These are phyloP conservation scores for Dromococcyx pavoninus DNA, from an alignment of 2,797 vertebrate genomes.

Conservation along the genomic window DNA sequence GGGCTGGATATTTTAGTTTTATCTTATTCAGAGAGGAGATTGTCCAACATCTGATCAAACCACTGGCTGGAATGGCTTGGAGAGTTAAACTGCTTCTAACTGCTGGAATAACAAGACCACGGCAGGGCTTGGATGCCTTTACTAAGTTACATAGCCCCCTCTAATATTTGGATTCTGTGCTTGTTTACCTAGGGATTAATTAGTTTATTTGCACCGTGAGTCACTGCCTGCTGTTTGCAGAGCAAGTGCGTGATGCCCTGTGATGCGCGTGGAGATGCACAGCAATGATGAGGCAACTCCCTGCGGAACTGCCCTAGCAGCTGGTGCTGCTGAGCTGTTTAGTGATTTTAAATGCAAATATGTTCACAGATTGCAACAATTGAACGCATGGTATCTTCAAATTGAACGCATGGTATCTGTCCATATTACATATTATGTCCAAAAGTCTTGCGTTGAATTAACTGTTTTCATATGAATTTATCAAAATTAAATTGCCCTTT, in stretches of 20 bases:
- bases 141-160: background rate
- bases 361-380: background rate
- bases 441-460: background rate
- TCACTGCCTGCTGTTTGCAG: background rate
- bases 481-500: background rate
- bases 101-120: background rate
- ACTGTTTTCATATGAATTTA: background rate
- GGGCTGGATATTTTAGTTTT: background rate
- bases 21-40: background rate
- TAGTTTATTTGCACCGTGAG: background rate
- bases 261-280: background rate
- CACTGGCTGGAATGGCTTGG: rapidly evolving
- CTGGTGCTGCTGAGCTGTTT: background rate
- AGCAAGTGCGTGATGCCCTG: background rate
- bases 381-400: background rate
- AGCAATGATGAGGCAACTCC: rapidly evolving
- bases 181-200: background rate
- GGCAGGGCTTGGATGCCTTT: background rate
- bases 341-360: background rate
- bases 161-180: background rate
- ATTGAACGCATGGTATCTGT: background rate
- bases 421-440: background rate
- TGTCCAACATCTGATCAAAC: background rate
- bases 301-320: background rate
- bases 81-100: background rate